Conservation (phyloP, 2,797 vertebrate species). For the Betta splendens region DNA sequence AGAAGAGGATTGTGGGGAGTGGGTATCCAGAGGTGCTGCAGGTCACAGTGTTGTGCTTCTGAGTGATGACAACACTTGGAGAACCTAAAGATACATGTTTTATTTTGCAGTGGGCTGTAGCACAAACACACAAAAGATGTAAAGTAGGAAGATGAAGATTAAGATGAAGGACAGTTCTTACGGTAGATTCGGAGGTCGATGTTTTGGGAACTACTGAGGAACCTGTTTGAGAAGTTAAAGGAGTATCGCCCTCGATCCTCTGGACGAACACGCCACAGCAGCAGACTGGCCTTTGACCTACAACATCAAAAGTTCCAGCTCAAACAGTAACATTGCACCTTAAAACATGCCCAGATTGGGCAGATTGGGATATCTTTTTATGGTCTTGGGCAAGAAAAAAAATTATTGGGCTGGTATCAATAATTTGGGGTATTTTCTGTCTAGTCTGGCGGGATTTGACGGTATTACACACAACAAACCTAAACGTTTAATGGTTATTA, state of each 20-base stretch:
- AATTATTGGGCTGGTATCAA: no score
- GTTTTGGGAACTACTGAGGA: slow-evolving; percentile 61
- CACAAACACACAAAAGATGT: neutral
- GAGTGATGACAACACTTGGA: slow-evolving; percentile 43
- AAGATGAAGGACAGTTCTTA: slow-evolving; percentile 65
- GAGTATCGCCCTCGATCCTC: slow-evolving; percentile 83
- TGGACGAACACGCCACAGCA: slow-evolving; percentile 75
- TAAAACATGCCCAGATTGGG: no score
- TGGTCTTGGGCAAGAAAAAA: no score
- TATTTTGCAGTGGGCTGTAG: neutral
- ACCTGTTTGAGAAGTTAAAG: slow-evolving; percentile 74
- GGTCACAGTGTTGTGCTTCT: slow-evolving; percentile 61
- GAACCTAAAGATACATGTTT: slow-evolving; percentile 52
- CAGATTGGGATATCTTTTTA: no score
- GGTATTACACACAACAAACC: no score
- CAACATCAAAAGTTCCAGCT: neutral
- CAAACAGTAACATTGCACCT: no score
- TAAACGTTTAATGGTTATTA: no score
- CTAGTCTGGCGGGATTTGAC: no score
- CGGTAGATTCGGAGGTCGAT: slow-evolving; percentile 82
- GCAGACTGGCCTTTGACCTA: slow-evolving; percentile 76
- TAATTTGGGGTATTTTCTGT: no score
- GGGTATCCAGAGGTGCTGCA: slow-evolving; percentile 85
- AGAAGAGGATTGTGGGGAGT: slow-evolving; percentile 83
- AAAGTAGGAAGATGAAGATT: rapidly evolving